Conservation (phyloP, 2,888 invertebrate species). For the Apocheima hispidaria region DNA sequence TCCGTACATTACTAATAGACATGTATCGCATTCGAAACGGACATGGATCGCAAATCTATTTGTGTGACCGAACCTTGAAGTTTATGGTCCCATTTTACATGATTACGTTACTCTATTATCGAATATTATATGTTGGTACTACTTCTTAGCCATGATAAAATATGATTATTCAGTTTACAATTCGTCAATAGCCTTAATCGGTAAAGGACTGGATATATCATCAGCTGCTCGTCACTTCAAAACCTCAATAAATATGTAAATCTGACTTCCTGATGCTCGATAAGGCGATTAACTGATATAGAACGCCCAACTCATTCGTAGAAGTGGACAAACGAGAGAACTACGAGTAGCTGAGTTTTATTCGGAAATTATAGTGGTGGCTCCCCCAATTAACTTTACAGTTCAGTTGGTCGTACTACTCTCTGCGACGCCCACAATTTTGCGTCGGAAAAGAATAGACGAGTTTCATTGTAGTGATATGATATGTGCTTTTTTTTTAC, state of each 20-base stretch:
- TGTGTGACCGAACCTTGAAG: too few relatives aligned
- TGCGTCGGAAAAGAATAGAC: neutral
- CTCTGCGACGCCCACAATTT: neutral
- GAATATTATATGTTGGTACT: too few relatives aligned
- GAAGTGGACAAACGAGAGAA: neutral
- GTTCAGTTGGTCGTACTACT: neutral
- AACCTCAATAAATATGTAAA: conserved; percentile 16
- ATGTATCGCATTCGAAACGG: too few relatives aligned
- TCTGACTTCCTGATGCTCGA: conserved; percentile 13
- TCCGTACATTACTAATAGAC: too few relatives aligned
- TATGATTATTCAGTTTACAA: too few relatives aligned
- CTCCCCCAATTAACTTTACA: neutral
- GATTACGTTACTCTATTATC: too few relatives aligned
- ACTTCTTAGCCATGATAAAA: too few relatives aligned
- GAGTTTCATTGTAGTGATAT: neutral
- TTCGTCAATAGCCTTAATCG: neutral
- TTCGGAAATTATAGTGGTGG: neutral
- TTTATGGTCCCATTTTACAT: too few relatives aligned
- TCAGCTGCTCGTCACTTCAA: neutral
- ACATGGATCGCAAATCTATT: too few relatives aligned
- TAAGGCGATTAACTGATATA: conserved; percentile 12
- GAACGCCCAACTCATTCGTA: neutral
- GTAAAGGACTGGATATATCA: neutral
- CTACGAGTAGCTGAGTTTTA: neutral
- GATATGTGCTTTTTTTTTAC: too few relatives aligned